These are phyloP conservation scores for Gonioctena quinquepunctata DNA, from an alignment of 1,140 invertebrate genomes.

Conservation along the genomic window DNA sequence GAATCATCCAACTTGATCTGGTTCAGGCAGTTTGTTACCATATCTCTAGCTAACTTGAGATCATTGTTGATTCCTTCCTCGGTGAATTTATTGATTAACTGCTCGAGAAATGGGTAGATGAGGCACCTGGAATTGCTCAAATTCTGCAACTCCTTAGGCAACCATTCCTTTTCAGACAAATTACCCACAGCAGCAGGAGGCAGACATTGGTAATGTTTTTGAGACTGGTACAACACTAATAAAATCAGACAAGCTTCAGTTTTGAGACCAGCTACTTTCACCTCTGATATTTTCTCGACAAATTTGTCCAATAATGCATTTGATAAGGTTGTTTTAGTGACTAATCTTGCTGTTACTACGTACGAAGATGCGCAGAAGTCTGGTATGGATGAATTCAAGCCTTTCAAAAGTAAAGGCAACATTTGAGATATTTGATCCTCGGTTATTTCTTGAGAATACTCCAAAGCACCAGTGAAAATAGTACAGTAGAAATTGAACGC, in stretches of 20 bases:
- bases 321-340: conserved; percentile 67
- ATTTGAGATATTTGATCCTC: conserved; percentile 74
- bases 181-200: conserved; percentile 59
- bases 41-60: conserved; percentile 47
- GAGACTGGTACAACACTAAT: conserved; percentile 65
- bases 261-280: conserved; percentile 58
- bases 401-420: conserved; percentile 70
- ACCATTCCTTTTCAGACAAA: conserved; percentile 57
- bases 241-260: conserved; percentile 64
- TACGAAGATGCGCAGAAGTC: conserved; percentile 77
- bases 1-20: conserved; percentile 60
- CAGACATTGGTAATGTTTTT: conserved; percentile 57
- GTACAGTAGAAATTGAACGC: conserved; percentile 80
- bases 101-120: conserved; percentile 60
- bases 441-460: conserved; percentile 59
- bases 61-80: conserved; percentile 55
- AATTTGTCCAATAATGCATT: conserved; percentile 65
- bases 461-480: conserved; percentile 70
- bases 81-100: conserved; percentile 58
- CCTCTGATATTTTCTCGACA: conserved; percentile 63
- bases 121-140: conserved; percentile 59
- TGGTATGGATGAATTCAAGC: conserved; percentile 66
- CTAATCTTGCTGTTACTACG: conserved; percentile 73
- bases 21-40: conserved; percentile 60
- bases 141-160: conserved; percentile 59